These are phyloP conservation scores for Psilanteris sp. DNA, from an alignment of 1,140 invertebrate species.

Conservation along the genomic window DNA sequence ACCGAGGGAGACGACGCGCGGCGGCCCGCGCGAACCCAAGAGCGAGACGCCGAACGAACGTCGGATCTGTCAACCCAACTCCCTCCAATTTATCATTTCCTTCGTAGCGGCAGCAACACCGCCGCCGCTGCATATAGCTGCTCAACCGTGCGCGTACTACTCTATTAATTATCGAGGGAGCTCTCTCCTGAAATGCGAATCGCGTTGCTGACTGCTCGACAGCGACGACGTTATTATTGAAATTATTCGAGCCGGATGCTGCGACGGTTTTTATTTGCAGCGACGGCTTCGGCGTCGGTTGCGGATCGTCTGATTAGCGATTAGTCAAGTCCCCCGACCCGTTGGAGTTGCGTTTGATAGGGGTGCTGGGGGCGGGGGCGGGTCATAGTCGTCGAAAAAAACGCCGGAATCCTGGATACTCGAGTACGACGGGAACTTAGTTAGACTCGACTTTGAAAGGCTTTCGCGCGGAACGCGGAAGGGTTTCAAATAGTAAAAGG, in stretches of 20 bases:
- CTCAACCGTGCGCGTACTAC: constrained; percentile 64
- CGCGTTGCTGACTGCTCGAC: constrained; percentile 62
- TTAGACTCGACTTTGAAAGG: too few species aligned
- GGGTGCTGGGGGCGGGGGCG: too few species aligned
- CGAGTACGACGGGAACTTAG: too few species aligned
- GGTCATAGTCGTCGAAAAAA: too few species aligned
- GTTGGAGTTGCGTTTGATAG: too few species aligned
- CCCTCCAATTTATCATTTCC: constrained; percentile 72
- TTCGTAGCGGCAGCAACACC: constrained; percentile 61
- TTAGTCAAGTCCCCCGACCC: too few species aligned
- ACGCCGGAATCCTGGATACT: too few species aligned
- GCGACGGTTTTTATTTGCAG: constrained; percentile 30
- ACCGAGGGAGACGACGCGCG: background rate
- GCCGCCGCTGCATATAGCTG: constrained; percentile 62
- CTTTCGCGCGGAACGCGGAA: too few species aligned
- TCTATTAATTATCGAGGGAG: constrained; percentile 67
- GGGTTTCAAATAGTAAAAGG: too few species aligned
- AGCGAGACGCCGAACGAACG: constrained; percentile 14
- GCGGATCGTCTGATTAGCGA: too few species aligned
- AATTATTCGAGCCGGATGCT: constrained; percentile 57
- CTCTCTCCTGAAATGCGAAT: constrained; percentile 64
- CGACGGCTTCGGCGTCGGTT: too few species aligned
- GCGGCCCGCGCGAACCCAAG: background rate
- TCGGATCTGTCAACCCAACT: constrained; percentile 68
- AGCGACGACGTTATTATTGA: constrained; percentile 63